These are phyloP conservation scores for Scartelaos histophorus DNA, from an alignment of 2,113 vertebrate species.

Conservation along the genomic window DNA sequence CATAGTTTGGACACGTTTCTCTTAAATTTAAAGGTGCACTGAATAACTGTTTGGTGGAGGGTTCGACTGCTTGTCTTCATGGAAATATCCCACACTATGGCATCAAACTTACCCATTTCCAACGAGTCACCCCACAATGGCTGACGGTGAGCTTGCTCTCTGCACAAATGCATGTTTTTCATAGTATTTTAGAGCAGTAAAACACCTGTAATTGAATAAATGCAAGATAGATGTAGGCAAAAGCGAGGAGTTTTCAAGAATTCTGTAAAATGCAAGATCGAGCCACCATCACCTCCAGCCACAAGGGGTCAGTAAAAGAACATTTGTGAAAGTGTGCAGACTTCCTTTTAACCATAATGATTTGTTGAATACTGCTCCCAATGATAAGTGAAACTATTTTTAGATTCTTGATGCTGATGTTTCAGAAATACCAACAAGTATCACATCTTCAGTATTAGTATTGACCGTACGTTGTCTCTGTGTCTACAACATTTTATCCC, in stretches of 20 bases:
- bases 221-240: not conserved
- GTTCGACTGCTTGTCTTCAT: too few species aligned
- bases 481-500: too few species aligned
- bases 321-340: not conserved
- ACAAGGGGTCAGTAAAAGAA: not conserved
- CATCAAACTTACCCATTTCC: too few species aligned
- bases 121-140: too few species aligned
- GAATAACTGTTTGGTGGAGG: too few species aligned
- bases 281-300: not conserved
- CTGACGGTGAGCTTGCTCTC: too few species aligned
- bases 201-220: too few species aligned
- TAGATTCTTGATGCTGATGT: not conserved
- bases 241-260: not conserved
- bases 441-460: not conserved
- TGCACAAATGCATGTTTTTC: too few species aligned
- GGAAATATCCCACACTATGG: too few species aligned
- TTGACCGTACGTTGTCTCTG: not conserved
- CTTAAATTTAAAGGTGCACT: too few species aligned
- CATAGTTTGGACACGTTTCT: too few species aligned
- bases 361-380: not conserved
- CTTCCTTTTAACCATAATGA: not conserved
- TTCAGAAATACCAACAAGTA: not conserved
- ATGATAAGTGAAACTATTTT: not conserved
- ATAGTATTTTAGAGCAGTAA: too few species aligned
- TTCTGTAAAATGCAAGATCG: not conserved